Base-by-base conservation (phyloP, 2,888 invertebrate species). In the Shargacucullia verbasci region DNA sequence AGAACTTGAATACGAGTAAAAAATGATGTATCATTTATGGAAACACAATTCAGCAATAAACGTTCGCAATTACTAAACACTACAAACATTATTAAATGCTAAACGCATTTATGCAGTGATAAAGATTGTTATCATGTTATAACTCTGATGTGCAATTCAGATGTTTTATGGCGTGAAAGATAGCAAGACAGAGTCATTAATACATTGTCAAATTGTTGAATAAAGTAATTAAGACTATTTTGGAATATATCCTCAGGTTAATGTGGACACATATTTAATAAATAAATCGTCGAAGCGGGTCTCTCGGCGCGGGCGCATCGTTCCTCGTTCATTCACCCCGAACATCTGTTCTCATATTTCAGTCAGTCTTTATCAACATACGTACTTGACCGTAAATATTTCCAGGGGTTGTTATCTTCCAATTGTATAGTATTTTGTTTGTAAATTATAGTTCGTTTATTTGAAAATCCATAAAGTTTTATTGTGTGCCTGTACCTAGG, bases 261-360 rank as follows among this genome's bases (percentile, higher is more conserved):
- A 80, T 83, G 80, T 78, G 55, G 59, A 44, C 53, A 66, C 48
- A 59, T 56, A 61, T 72, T 69, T 69, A 82, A 86, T 88, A 85
- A 80, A 86, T 87, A 86, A 85, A 86, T 86, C 83, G 83, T 81
- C 79, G 72, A 64, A 56, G 57, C 68, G 70, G 77, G 76, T 76
- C 78, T 76, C 70, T 78, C 73, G 78, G 73, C 83, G 80, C 81
- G 73, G 72, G 79, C 82, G 82, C 85, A 80, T 76, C 81, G 74
- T 76, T 65, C 64, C 57, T 63, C 84, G 90, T 86, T 89, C 91
- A 70, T 89, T 91, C 88, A 92, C 86, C 91, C 84, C 80, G 69
- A 88, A 89, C 93, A 93, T 94, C 93, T 94, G 93, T 90, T 93
- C 87, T 78, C 84, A 86, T 87, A 90, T 91, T 91, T 90, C 85